phyloP scores from a whole-genome alignment of 2,888 invertebrate genomes.

The Polydrusus cervinus region DNA sequence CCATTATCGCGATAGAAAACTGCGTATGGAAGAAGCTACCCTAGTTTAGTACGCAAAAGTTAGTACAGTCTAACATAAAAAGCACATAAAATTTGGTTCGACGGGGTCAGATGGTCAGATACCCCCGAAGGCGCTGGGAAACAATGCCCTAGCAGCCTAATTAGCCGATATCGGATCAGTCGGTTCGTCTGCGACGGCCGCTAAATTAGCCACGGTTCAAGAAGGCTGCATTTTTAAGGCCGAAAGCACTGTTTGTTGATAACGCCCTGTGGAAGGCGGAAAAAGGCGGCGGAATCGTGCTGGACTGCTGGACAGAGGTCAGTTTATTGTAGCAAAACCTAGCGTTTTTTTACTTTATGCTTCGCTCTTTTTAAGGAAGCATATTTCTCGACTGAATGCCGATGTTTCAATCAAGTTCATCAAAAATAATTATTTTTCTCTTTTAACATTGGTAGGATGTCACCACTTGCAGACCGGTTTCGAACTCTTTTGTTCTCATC shows the following conservation, averaged over 20 bases:
- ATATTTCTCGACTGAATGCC: not conserved
- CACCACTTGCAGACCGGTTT: no score
- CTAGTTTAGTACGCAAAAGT: slow-evolving; percentile 24
- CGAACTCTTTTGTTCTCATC: no score
- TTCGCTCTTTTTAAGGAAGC: slow-evolving; percentile 9
- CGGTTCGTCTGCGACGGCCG: slow-evolving; percentile 46
- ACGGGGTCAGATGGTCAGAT: slow-evolving; percentile 52
- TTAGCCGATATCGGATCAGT: slow-evolving; percentile 54
- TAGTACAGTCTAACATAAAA: slow-evolving; percentile 27
- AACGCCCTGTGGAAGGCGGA: slow-evolving; percentile 53
- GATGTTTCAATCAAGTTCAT: not conserved
- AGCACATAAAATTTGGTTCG: slow-evolving; percentile 44
- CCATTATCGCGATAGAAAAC: not conserved
- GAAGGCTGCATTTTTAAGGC: slow-evolving; percentile 40
- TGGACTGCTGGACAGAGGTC: slow-evolving; percentile 49
- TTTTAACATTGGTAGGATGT: no score
- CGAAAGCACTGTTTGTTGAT: slow-evolving; percentile 44
- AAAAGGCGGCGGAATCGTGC: slow-evolving; percentile 49
- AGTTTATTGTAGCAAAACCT: slow-evolving; percentile 40
- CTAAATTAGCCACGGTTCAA: slow-evolving; percentile 52
- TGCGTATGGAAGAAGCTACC: slow-evolving; percentile 10
- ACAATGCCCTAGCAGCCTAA: slow-evolving; percentile 54
- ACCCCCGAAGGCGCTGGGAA: slow-evolving; percentile 55
- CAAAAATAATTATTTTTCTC: no score
- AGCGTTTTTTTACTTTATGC: slow-evolving; percentile 15